A percentile compares a stretch with the other conserved stretches of the same genome.
phyloP scores from a whole-genome alignment of 2,797 vertebrate genomes.

The Acestrorhynchus altus region DNA sequence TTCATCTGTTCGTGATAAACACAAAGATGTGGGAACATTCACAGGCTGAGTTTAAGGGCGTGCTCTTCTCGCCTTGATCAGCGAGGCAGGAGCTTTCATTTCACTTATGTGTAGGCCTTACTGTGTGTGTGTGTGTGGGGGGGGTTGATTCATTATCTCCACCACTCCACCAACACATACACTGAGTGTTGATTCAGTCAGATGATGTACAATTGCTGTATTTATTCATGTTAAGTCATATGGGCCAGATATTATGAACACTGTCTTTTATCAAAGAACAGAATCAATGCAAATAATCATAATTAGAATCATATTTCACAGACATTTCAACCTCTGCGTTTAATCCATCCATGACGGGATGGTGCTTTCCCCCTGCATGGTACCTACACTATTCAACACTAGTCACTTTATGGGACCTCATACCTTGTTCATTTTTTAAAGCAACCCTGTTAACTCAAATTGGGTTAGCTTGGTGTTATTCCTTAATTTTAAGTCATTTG shows the following conservation, averaged over 20 bases:
- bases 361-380: too few species aligned
- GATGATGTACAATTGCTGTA: not conserved
- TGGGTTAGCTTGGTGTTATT: too few species aligned
- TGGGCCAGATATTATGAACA: not conserved
- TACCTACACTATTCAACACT: too few species aligned
- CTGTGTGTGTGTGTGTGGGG: not conserved
- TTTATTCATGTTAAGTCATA: not conserved
- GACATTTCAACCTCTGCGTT: too few species aligned
- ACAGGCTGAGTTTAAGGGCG: constrained; percentile 42
- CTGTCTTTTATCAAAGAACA: not conserved
- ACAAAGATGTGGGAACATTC: constrained; percentile 40
- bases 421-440: too few species aligned
- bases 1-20: constrained; percentile 59
- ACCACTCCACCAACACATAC: not conserved
- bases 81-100: constrained; percentile 37
- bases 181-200: constrained; percentile 6
- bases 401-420: too few species aligned
- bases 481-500: too few species aligned
- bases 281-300: not conserved
- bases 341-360: too few species aligned
- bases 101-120: not conserved
- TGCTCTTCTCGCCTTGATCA: constrained; percentile 42
- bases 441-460: too few species aligned
- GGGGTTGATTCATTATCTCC: not conserved
- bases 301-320: too few species aligned